Conservation (phyloP, 2,113 vertebrate species). For the Hiodon alosoides region DNA sequence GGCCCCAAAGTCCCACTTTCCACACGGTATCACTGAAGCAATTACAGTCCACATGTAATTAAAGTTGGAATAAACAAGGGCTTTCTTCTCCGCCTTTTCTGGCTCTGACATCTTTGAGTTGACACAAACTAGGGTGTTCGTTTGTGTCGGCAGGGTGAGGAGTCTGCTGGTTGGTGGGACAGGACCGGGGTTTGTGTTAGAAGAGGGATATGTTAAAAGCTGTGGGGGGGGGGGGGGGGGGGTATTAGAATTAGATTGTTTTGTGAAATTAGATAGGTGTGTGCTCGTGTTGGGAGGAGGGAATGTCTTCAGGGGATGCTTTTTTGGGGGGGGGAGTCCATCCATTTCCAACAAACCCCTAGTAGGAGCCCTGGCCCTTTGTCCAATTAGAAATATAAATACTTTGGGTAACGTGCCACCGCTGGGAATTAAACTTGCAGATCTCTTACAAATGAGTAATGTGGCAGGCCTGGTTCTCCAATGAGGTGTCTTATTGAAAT, state of each 20-base stretch:
- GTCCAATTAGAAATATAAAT: conserved; percentile 97
- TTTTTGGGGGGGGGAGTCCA: conserved; percentile 20
- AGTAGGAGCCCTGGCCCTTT: conserved; percentile 64
- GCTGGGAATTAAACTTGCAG: conserved; percentile 84
- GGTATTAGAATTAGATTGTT: background rate
- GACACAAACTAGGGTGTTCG: conserved; percentile 42
- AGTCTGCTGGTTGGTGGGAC: background rate
- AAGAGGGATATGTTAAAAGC: background rate
- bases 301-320: conserved; percentile 24
- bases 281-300: background rate
- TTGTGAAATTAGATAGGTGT: background rate
- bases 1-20: conserved; percentile 63
- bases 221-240: background rate
- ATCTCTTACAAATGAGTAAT: conserved; percentile 87
- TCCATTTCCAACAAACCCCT: conserved; percentile 47
- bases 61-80: conserved; percentile 89
- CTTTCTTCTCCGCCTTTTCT: conserved; percentile 31
- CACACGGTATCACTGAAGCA: conserved; percentile 67
- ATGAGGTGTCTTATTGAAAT: conserved; percentile 89
- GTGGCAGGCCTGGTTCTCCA: conserved; percentile 83
- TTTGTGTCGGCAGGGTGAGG: conserved; percentile 40
- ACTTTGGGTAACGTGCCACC: conserved; percentile 83
- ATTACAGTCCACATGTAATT: conserved; percentile 79
- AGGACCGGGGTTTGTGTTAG: background rate
- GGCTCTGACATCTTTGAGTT: conserved; percentile 15